phyloP scores from a whole-genome alignment of 2,113 vertebrate genomes.

The Dasyornis broadbenti region DNA sequence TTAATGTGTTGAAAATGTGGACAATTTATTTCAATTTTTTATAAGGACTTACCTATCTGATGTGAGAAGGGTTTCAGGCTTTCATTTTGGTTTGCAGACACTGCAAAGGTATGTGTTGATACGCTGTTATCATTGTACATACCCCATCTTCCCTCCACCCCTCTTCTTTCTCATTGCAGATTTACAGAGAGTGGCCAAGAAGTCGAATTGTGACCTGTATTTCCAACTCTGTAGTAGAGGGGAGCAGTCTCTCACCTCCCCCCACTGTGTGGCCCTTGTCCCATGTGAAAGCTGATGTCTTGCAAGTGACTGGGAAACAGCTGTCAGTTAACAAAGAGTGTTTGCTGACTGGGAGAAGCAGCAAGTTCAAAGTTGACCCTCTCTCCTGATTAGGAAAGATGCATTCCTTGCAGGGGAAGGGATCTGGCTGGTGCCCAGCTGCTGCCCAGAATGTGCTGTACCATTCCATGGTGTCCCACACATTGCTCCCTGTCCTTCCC shows the following conservation, averaged over 20 bases:
- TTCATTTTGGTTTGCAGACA: neutral
- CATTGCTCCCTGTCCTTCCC: neutral
- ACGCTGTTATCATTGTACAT: fast-evolving
- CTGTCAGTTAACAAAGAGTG: neutral
- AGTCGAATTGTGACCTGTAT: neutral
- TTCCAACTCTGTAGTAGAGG: neutral
- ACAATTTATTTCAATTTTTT: neutral
- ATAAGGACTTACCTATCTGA: neutral
- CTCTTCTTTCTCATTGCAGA: neutral
- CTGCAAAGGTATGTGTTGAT: neutral
- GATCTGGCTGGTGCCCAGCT: neutral
- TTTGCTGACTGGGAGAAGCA: neutral
- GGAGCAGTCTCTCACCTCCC: neutral
- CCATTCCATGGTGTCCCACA: fast-evolving
- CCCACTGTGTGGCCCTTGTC: neutral
- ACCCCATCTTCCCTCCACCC: neutral
- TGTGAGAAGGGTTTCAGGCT: neutral
- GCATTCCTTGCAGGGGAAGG: neutral
- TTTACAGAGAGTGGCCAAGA: neutral
- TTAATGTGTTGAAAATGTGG: neutral
- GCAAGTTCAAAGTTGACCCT: neutral
- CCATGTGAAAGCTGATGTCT: neutral
- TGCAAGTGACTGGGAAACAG: neutral
- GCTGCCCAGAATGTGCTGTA: neutral
- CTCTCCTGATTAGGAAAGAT: neutral